Percentiles rank a stretch among this genome's conserved stretches.
These are phyloP conservation scores for Psilopsiagon aurifrons DNA, from an alignment of 2,113 vertebrate species.

Conservation along the genomic window DNA sequence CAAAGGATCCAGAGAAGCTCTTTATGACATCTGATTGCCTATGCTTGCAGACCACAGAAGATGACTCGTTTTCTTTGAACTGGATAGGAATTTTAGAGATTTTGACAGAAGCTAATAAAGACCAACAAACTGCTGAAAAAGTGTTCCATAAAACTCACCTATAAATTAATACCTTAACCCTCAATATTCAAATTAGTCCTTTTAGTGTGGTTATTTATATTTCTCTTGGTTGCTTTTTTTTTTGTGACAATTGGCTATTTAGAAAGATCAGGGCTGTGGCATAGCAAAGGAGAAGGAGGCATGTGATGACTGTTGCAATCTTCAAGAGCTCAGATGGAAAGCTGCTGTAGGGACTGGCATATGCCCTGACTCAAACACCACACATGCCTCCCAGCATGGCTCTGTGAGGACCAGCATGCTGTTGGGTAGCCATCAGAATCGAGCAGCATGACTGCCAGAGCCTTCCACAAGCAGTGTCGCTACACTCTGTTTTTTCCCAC, in stretches of 20 bases:
- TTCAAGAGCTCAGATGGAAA: not conserved
- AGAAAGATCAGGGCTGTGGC: not conserved
- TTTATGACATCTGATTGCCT: not conserved
- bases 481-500: not conserved
- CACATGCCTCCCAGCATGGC: accelerated
- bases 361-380: accelerated
- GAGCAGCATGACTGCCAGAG: not conserved
- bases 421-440: accelerated
- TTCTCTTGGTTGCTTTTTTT: not conserved
- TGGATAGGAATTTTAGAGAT: not conserved
- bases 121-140: not conserved
- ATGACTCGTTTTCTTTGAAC: not conserved
- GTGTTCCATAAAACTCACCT: not conserved
- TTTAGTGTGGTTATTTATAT: not conserved
- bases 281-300: not conserved
- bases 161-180: not conserved
- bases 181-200: not conserved
- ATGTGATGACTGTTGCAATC: not conserved
- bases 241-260: not conserved
- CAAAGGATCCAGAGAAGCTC: not conserved
- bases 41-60: not conserved
- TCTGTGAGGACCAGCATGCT: not conserved
- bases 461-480: not conserved
- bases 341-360: not conserved
- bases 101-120: not conserved